Conservation (phyloP, 37 sponge, comb jelly and placozoan species). For the Hexactinellida sp. region DNA sequence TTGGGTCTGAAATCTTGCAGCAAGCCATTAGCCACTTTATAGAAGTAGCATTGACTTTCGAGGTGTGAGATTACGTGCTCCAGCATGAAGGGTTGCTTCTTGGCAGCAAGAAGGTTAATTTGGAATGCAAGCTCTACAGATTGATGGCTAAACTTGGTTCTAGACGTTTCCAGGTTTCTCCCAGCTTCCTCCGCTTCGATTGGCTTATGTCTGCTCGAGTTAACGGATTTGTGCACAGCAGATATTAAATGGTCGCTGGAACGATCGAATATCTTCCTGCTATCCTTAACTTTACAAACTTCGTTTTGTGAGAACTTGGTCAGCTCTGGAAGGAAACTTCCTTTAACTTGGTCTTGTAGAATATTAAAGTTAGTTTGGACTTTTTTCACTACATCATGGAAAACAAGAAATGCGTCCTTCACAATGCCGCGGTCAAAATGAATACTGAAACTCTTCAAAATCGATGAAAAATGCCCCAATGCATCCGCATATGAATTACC, state of each 20-base stretch:
- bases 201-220: not conserved
- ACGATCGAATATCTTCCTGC: not conserved
- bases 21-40: not conserved
- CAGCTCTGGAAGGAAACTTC: not conserved
- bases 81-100: not conserved
- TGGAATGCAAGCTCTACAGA: conserved; percentile 12
- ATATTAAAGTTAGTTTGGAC: conserved; percentile 12
- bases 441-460: not conserved
- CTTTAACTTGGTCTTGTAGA: not conserved
- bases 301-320: not conserved
- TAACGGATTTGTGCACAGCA: not conserved
- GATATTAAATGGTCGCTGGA: not conserved
- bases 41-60: conserved; percentile 5
- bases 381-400: not conserved
- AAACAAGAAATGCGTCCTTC: conserved; percentile 8
- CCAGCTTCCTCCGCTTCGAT: not conserved
- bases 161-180: not conserved
- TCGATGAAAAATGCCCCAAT: not conserved
- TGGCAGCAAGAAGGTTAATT: conserved; percentile 6
- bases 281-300: not conserved
- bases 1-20: not conserved
- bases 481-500: conserved; percentile 13
- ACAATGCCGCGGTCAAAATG: not conserved
- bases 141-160: not conserved
- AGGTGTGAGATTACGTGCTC: not conserved